Evolutionary conservation across 2,113 vertebrate genomes (phyloP), one percentile per base, ranked within the genome.

Genomic region (Numenius arquata): DNA sequence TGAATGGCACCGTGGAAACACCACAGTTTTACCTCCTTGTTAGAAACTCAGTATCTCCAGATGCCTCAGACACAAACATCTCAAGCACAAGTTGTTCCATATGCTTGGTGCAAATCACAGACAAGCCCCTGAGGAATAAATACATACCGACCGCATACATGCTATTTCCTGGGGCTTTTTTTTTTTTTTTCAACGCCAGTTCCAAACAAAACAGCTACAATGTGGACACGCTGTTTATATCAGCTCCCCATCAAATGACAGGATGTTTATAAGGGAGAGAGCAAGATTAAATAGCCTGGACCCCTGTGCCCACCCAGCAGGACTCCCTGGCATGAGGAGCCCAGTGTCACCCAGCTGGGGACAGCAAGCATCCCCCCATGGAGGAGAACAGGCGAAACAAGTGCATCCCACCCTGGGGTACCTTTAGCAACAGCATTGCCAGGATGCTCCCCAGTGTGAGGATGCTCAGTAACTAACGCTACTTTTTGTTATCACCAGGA

Each of bases 371-470:
- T 14, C 6, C 25, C 23, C 5, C 32, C 40, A 8, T 2, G 4
- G 40, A 62, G 50, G 15, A 67, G n/a, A 41, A 38, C 45, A 59
- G n/a, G 32, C 22, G 19, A 88, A 65, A 36, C 25, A 63, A 65
- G 13, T 0, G 8, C 40, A 36, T 70, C 68, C 62, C 23, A 55
- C 41, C 40, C 47, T 19, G 7, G 12, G 26, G 8, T 32, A 27
- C 25, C 20, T 72, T 55, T 52, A 59, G 34, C 55, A n/a, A n/a
- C 19, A 62, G 23, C 61, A 55, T 36, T 2, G 17, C 30, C 52
- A 27, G 26, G 52, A 48, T 41, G 21, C 10, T 16, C 19, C 1
- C 1, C 41, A 32, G 30, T 1, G 1, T 0, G 2, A 66, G 53
- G 67, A 36, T 56, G 59, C 67, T 67, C 40, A 11, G 30, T 48